Evolutionary conservation across 1,140 invertebrate species (phyloP).

Genomic region (Trachelipus rathkii): DNA sequence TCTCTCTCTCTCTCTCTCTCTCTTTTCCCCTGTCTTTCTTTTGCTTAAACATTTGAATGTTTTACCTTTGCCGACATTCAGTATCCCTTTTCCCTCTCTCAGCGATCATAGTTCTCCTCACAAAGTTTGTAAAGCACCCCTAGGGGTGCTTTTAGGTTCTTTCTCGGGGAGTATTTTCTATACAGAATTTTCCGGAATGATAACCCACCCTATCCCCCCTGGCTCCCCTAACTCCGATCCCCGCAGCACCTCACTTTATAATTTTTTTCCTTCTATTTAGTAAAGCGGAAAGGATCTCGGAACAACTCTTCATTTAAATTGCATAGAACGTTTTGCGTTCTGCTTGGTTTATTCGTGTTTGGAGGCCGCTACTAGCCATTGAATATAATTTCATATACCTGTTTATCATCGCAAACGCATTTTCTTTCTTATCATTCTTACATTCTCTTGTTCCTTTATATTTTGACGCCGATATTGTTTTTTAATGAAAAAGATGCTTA

Average conservation of each 20-base stretch:
- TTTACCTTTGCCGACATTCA: too few relatives aligned
- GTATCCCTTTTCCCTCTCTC: background rate
- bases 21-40: too few relatives aligned
- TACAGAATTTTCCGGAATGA: background rate
- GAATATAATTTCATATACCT: slow-evolving; percentile 11
- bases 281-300: background rate
- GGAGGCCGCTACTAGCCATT: background rate
- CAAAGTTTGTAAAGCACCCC: background rate
- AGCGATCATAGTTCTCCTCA: background rate
- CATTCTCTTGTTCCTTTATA: too few relatives aligned
- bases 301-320: slow-evolving; percentile 2
- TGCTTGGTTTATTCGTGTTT: background rate
- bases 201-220: background rate
- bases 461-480: too few relatives aligned
- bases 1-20: too few relatives aligned
- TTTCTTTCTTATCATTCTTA: background rate
- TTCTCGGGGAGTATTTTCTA: background rate
- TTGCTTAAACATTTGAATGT: too few relatives aligned
- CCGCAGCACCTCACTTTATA: too few relatives aligned
- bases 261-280: background rate
- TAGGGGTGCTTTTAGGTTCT: slow-evolving; percentile 2
- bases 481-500: too few relatives aligned
- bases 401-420: background rate
- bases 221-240: too few relatives aligned
- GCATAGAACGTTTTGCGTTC: background rate